phyloP scores from a whole-genome alignment of 2,888 invertebrate species.

The Sceliomorpha sp. region DNA sequence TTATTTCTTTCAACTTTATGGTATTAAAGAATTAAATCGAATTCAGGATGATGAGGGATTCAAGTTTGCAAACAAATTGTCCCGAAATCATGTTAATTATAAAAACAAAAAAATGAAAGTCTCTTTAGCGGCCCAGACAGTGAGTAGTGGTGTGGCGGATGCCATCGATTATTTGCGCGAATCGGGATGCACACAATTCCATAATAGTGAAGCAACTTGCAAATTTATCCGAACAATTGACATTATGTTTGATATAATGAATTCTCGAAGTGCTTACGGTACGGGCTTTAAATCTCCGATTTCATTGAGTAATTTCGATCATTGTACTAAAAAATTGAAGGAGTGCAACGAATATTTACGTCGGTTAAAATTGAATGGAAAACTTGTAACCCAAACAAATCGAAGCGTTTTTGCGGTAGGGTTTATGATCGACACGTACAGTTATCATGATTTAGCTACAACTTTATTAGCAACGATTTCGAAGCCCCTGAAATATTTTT shows the following conservation, averaged over 20 bases:
- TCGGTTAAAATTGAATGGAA: conserved; percentile 1
- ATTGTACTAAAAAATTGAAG: conserved; percentile 5
- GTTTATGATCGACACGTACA: conserved; percentile 1
- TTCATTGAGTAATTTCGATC: conserved; percentile 34
- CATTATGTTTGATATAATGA: conserved; percentile 58
- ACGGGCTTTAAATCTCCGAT: conserved; percentile 56
- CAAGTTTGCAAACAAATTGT: conserved; percentile 38
- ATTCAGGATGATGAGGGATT: conserved; percentile 22
- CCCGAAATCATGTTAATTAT: conserved; percentile 30
- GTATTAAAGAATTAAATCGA: conserved; percentile 4
- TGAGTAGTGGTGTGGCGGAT: conserved; percentile 60
- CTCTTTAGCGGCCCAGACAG: conserved; percentile 54
- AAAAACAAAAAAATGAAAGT: conserved; percentile 53
- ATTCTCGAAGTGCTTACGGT: conserved; percentile 51
- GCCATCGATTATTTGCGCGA: conserved; percentile 43
- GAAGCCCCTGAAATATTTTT: conserved; percentile 24
- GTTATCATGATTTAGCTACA: conserved; percentile 6
- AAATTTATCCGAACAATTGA: too few relatives aligned
- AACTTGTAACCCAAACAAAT: background rate
- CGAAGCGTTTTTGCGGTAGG: conserved; percentile 2
- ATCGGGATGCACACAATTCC: conserved; percentile 34
- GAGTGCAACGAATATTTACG: conserved; percentile 5
- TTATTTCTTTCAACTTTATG: conserved; percentile 16
- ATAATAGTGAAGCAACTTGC: conserved; percentile 48
- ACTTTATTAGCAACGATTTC: conserved; percentile 7